Base-by-base conservation (phyloP, 30 jellyfish, hydroid and myxozoan genomes). In the Euphysa ruthae region DNA sequence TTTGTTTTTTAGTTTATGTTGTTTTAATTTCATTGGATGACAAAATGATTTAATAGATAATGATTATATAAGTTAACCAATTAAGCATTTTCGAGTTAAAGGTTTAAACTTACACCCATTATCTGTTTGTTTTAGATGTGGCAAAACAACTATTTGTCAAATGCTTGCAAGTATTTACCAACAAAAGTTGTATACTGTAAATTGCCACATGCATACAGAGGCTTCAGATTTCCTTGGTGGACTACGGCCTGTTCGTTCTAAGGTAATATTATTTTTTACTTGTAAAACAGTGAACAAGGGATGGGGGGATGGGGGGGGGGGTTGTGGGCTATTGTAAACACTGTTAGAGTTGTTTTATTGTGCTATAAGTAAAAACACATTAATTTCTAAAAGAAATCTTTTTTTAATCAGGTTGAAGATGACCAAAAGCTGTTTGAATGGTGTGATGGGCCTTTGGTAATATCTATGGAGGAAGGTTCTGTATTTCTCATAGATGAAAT, bases 161-260 rank as follows among this genome's bases (percentile, higher is more conserved):
- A 63, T 91, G 38, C 82, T 55, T 46, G 81, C 99, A 0, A 32
- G 60, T 33, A 68, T 78, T 8, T 71, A 75, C 61, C 60, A 43
- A 7, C 78, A 63, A 61, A 71, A 68, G 22, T 63, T 91, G 29
- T 78, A 30, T 30, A 55, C 95, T 24, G 89, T 82, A 73, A 81
- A 81, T 32, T 91, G 99, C 66, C 99, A 91, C 75, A 77, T 84
- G 94, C 95, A 84, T 76, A 91, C 94, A 1, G 99, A 91, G 51
- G 61, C 99, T 0, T 44, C 94, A 6, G 99, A 91, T 72, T 82
- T 91, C 79, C 83, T 91, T 50, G 99, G 99, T 64, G 96, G 96
- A 29, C 70, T 86, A 34, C 85, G 96, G 38, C 96, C 96, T 30
- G 96, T 86, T 33, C 26, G 96, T 54, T 65, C 71, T 20, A 82